Percentiles rank a stretch among this genome's conserved stretches.
These are phyloP conservation scores for Botia almorhae DNA, from an alignment of 2,797 vertebrate genomes.

Conservation along the genomic window DNA sequence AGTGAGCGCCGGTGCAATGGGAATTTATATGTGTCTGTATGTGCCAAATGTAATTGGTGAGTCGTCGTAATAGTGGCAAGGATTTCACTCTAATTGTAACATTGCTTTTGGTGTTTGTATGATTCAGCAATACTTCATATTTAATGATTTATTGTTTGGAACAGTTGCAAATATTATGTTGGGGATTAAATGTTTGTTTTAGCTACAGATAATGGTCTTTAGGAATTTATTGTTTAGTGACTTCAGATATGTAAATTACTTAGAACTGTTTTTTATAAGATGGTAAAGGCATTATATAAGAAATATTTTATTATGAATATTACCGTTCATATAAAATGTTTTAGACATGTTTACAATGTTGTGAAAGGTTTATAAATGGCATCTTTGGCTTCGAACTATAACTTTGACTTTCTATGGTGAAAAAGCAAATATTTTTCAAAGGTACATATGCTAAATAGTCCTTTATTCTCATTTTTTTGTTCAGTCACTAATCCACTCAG, in stretches of 20 bases:
- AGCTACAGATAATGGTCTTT: background rate
- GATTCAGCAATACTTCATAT: background rate
- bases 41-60: conserved; percentile 73
- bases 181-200: background rate
- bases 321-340: background rate
- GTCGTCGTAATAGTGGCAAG: conserved; percentile 12
- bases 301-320: background rate
- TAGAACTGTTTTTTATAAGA: background rate
- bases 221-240: no score
- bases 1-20: conserved; percentile 58
- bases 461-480: conserved; percentile 12
- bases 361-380: background rate
- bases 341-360: background rate
- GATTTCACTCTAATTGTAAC: no score
- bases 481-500: conserved; percentile 9
- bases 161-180: background rate
- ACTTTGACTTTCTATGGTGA: no score
- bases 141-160: conserved; percentile 4
- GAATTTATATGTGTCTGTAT: conserved; percentile 62
- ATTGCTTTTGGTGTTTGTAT: background rate
- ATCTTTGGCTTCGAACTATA: background rate
- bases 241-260: background rate
- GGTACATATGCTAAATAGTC: background rate
- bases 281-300: background rate
- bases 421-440: conserved; percentile 2